These are phyloP conservation scores for Platichthys stellatus DNA, from an alignment of 2,113 vertebrate species.

Conservation along the genomic window DNA sequence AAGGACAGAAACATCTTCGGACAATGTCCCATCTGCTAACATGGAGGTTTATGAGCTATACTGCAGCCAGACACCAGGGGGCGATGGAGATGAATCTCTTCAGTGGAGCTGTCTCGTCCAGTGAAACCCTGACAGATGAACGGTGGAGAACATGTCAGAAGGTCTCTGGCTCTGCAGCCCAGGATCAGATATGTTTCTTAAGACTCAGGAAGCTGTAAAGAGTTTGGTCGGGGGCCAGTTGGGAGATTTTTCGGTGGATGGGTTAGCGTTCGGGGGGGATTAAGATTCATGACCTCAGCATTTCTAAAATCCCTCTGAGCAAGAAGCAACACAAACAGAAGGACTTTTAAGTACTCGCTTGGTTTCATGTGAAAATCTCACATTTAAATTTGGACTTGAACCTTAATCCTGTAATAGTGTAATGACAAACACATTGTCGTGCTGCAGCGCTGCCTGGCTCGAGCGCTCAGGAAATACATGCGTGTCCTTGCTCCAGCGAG, in stretches of 20 bases:
- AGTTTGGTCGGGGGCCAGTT: background rate
- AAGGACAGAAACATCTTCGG: too few relatives aligned
- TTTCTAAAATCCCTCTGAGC: background rate
- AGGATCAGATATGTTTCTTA: too few relatives aligned
- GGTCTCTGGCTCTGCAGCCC: too few relatives aligned
- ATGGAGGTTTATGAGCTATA: too few relatives aligned
- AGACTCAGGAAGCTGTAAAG: too few relatives aligned
- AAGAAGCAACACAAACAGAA: conserved; percentile 8
- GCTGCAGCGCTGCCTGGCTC: background rate
- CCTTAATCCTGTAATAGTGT: background rate
- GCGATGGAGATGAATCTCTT: too few relatives aligned
- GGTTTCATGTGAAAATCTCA: conserved; percentile 10
- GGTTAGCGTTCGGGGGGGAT: background rate
- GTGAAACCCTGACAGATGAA: too few relatives aligned
- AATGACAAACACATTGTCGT: conserved; percentile 3
- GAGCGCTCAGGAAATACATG: background rate
- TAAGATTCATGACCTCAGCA: background rate
- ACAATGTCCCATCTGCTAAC: too few relatives aligned
- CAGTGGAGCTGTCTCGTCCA: too few relatives aligned
- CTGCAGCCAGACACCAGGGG: too few relatives aligned
- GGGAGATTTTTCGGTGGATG: background rate
- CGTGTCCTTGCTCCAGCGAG: background rate
- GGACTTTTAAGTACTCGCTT: background rate
- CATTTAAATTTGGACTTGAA: background rate
- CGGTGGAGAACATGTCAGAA: too few relatives aligned